A percentile compares a stretch with the other conserved stretches of the same genome.
These are phyloP conservation scores for Idaea biselata DNA, from an alignment of 2,888 invertebrate species.

Conservation along the genomic window DNA sequence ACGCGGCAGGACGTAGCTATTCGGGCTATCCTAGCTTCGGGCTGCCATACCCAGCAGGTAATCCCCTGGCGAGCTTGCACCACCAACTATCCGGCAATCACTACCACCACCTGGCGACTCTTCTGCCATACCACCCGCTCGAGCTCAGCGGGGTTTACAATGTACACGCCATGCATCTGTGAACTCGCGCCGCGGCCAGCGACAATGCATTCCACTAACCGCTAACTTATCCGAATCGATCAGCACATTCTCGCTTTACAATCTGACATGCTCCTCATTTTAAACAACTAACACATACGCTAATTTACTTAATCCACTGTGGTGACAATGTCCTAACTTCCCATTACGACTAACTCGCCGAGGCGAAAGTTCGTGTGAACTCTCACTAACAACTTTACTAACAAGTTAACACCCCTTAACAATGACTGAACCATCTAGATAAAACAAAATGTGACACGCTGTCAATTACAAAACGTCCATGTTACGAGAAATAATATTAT, in stretches of 20 bases:
- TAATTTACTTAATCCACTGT: conserved; percentile 61
- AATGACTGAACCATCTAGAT: conserved; percentile 79
- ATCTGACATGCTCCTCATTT: conserved; percentile 54
- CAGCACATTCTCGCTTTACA: conserved; percentile 58
- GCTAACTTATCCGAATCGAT: conserved; percentile 51
- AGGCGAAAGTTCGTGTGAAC: conserved; percentile 71
- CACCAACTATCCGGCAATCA: conserved; percentile 83
- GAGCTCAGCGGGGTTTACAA: conserved; percentile 84
- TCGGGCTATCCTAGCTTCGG: conserved; percentile 99
- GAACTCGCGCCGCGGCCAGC: conserved; percentile 75
- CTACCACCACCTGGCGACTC: conserved; percentile 83
- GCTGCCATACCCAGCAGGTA: conserved; percentile 98
- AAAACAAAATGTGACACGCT: conserved; percentile 58
- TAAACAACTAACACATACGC: conserved; percentile 62
- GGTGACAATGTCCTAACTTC: conserved; percentile 69
- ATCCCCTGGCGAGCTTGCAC: conserved; percentile 90
- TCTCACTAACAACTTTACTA: conserved; percentile 74
- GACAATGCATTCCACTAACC: conserved; percentile 79
- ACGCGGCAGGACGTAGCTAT: conserved; percentile 97
- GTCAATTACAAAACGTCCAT: conserved; percentile 76
- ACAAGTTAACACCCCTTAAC: conserved; percentile 74
- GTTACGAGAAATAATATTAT: conserved; percentile 71
- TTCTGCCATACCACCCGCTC: conserved; percentile 85
- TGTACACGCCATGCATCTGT: conserved; percentile 90
- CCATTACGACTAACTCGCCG: conserved; percentile 65